A percentile compares a stretch with the other conserved stretches of the same genome.
Evolutionary conservation across 2,797 vertebrate species (phyloP).

Genomic region (Periparus ater): DNA sequence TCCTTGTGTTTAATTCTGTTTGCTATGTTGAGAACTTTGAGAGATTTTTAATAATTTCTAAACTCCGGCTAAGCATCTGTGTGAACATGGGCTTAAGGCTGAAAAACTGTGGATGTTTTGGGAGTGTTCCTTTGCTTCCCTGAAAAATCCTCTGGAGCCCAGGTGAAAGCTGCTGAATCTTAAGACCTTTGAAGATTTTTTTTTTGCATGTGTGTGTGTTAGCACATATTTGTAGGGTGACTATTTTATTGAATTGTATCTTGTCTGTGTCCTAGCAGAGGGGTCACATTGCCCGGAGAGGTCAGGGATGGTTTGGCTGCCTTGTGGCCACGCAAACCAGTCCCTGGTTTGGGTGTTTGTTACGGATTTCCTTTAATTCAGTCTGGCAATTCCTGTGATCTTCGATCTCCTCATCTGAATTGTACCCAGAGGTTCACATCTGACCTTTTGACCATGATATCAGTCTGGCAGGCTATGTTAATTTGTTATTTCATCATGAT

Average conservation of each 20-base stretch:
- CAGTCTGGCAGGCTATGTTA: background rate
- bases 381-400: background rate
- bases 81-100: background rate
- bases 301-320: background rate
- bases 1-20: constrained; percentile 1
- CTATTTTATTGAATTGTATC: background rate
- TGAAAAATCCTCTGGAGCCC: background rate
- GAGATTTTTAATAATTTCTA: background rate
- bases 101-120: background rate
- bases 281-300: background rate
- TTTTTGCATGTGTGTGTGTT: background rate
- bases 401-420: background rate
- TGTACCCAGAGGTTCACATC: background rate
- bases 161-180: background rate
- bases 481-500: background rate
- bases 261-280: background rate
- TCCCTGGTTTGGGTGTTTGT: background rate
- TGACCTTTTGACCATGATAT: constrained; percentile 12
- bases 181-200: background rate
- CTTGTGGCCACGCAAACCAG: background rate
- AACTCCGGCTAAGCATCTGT: background rate
- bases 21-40: background rate
- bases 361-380: background rate
- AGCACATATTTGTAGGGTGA: background rate
- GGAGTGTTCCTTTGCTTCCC: background rate